Evolutionary conservation across 1,140 invertebrate species (phyloP).

Genomic region (Macrocentrus cingulum): DNA sequence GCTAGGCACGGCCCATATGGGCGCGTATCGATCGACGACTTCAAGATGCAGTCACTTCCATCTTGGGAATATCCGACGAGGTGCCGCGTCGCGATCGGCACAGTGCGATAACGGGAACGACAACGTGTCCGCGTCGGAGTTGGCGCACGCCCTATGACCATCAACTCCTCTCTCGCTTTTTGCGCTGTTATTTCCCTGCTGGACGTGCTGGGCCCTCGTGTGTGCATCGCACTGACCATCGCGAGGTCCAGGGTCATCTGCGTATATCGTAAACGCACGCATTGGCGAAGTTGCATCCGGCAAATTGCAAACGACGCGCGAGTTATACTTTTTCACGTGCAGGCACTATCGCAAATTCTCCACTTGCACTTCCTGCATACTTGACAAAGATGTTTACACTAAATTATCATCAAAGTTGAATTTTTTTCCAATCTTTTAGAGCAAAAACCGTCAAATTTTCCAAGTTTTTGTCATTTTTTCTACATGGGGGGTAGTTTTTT

Average conservation of each 20-base stretch:
- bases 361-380: not conserved
- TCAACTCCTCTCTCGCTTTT: constrained; percentile 11
- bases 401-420: too few relatives aligned
- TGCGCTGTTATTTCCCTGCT: not conserved
- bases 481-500: too few relatives aligned
- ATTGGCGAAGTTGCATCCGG: not conserved
- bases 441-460: too few relatives aligned
- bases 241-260: constrained; percentile 25
- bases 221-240: constrained; percentile 15
- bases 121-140: constrained; percentile 22
- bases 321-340: not conserved
- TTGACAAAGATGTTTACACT: too few relatives aligned
- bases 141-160: constrained; percentile 24
- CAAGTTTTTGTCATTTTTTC: too few relatives aligned
- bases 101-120: constrained; percentile 24
- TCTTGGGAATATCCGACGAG: constrained; percentile 21
- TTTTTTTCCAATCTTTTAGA: too few relatives aligned
- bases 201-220: constrained; percentile 5
- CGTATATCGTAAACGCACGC: constrained; percentile 28
- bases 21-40: constrained; percentile 17
- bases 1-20: not conserved
- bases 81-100: constrained; percentile 22
- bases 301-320: not conserved
- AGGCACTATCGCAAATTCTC: not conserved
- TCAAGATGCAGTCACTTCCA: constrained; percentile 13